phyloP scores from a whole-genome alignment of 2,113 vertebrate species.

The Oxygymnocypris stewartii region DNA sequence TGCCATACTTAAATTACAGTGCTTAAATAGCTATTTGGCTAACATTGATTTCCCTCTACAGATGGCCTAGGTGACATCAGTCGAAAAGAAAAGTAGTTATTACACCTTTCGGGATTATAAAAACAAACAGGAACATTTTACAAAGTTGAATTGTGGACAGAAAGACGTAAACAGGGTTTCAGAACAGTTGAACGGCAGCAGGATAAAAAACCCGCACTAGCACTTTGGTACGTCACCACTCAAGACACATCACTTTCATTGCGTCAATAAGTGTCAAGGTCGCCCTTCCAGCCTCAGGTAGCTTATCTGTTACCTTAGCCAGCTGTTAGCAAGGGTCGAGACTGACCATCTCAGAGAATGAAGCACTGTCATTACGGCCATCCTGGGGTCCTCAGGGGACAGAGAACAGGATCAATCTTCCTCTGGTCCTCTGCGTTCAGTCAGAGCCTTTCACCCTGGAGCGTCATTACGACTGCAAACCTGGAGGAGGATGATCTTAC shows the following conservation, averaged over 20 bases:
- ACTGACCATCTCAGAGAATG: constrained; percentile 35
- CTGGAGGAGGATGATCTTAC: background rate
- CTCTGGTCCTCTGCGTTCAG: constrained; percentile 24
- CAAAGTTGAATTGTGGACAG: background rate
- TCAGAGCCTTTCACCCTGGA: constrained; percentile 21
- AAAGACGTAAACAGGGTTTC: background rate
- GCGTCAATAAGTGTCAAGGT: constrained; percentile 15
- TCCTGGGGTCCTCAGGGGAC: constrained; percentile 36
- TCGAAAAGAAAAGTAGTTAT: too few species aligned
- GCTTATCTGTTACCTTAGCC: constrained; percentile 42
- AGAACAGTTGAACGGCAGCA: background rate
- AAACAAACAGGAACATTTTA: background rate
- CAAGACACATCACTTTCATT: constrained; percentile 19
- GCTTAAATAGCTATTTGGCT: background rate
- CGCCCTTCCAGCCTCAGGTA: constrained; percentile 20
- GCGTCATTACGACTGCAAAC: constrained; percentile 23
- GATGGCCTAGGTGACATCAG: too few species aligned
- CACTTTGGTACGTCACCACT: background rate
- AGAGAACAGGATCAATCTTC: constrained; percentile 45
- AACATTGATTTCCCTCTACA: background rate
- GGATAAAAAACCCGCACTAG: background rate
- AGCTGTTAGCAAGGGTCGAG: constrained; percentile 47
- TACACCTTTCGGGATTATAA: background rate
- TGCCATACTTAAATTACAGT: background rate
- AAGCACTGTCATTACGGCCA: constrained; percentile 41